Base-by-base conservation (phyloP, 2,888 invertebrate genomes). In the Entomobrya proxima region DNA sequence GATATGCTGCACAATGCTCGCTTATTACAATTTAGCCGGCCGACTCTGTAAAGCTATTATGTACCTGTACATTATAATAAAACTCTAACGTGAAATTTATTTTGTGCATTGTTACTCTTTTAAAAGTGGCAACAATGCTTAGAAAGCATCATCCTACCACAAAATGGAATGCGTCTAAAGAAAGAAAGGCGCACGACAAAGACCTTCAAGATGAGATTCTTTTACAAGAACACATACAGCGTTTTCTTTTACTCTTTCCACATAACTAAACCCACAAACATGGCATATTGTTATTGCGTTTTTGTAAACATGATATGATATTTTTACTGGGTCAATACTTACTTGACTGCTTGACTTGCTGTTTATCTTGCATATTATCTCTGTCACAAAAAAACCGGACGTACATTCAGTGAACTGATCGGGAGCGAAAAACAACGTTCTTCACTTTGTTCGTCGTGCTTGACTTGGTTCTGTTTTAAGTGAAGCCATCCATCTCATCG, bases 271-370 rank as follows among this genome's bases (percentile, higher is more conserved):
- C 3, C 7, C 30, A 5, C 13, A 30, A 27, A 58, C 4, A n/a
- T n/a, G n/a, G n/a, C n/a, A n/a, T n/a, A n/a, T n/a, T n/a, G n/a
- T n/a, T 32, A 32, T n/a, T 9, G 35, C n/a, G 61, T 32, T 61
- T 21, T 21, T 40, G 40, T 40, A 21, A 24, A 64, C 18, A 18
- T 6, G 24, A 11, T n/a, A 37, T 67, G 67, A 64, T 58, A 64
- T 27, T 79, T 77, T 86, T 84, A 88, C 69, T 88, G 86, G 88
- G 88, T 88, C 88, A 88, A 30, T 24, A 74, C 75, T 82, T 64
- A 75, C 77, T 85, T 72, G 74, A 67, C 58, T 64, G 74, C 77
- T 85, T 72, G 74, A 67, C 58, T 40, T 67, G 21, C 61, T 44
- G 40, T 82, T 61, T 75, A 75, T 61, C 27, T 44, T 35, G 50